Evolutionary conservation across 2,797 vertebrate species (phyloP), one percentile per base, ranked within the genome.

Genomic region (Microctenopoma stevenorrisi): DNA sequence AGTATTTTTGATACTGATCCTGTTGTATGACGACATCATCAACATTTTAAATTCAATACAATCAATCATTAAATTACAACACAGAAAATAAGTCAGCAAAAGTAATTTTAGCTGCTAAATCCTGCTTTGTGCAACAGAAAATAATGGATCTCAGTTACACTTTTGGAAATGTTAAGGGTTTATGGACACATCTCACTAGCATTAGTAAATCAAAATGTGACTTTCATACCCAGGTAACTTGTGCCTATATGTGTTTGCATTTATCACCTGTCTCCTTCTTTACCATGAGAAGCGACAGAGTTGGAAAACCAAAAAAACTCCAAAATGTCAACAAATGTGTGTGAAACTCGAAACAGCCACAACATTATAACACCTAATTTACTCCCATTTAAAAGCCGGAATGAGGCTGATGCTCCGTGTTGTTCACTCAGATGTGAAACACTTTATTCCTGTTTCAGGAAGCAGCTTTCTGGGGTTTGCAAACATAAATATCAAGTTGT

Each of bases 331-430:
- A 61, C 56, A 57, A 42, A 35, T 42, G 53, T 61, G 35, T 63
- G 77, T 44, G 52, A 62, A 64, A 68, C 65, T 76, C 69, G 78
- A 83, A 86, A 72, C 76, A 80, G 57, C 69, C 62, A 8, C 66
- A 73, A 79, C 69, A 84, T 84, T 76, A 59, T 83, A 74, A 85
- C 86, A 88, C 82, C 88, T 89, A 68, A 89, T 89, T 83, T 78
- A 71, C 64, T 78, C 75, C 79, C 48, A 71, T 86, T 88, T 87
- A 81, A 51, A 67, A 50, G 68, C 71, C 61, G 73, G 52, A 76
- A 26, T 1, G 66, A 72, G 66, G 75, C 79, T 44, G 66, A 0
- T 44, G 74, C 64, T 86, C 7, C 85, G 79, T 73, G 72, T 70
- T 72, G 53, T 9, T 4, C 68, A 6, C 54, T 38, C 72, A 64